Conservation (phyloP, 2,888 invertebrate species). For the Drosophila nr. fundita region DNA sequence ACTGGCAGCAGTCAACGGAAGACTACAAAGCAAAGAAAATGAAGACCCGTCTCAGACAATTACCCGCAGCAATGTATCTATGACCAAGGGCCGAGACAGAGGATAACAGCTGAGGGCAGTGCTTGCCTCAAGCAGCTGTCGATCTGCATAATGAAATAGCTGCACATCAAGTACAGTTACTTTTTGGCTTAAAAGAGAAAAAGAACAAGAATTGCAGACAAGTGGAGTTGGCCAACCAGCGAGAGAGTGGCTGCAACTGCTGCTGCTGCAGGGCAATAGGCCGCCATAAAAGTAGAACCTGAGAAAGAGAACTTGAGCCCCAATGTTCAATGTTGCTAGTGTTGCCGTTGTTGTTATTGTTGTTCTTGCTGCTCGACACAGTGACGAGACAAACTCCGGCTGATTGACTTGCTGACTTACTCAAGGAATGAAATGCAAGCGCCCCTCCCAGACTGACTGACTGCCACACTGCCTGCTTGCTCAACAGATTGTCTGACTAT, state of each 20-base stretch:
- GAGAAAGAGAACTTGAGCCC: constrained; percentile 48
- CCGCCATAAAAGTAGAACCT: constrained; percentile 63
- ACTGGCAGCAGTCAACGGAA: constrained; percentile 22
- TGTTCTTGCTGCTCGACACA: constrained; percentile 33
- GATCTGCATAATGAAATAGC: constrained; percentile 73
- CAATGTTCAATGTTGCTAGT: constrained; percentile 13
- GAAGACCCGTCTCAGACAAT: constrained; percentile 5
- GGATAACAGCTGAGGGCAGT: constrained; percentile 31
- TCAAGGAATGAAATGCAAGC: constrained; percentile 46
- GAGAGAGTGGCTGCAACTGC: constrained; percentile 33
- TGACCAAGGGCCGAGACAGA: constrained; percentile 22
- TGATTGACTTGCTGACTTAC: constrained; percentile 70
- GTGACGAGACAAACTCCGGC: constrained; percentile 50
- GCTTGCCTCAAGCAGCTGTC: constrained; percentile 44
- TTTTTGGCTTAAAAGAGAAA: constrained; percentile 8
- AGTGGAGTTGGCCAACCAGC: constrained; percentile 17
- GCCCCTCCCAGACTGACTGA: constrained; percentile 6
- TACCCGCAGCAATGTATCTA: constrained; percentile 3
- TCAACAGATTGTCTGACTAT: constrained; percentile 7
- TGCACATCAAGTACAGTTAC: constrained; percentile 67
- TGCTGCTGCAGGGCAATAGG: constrained; percentile 58
- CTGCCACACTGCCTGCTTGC: constrained; percentile 25
- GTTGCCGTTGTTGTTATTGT: constrained; percentile 7
- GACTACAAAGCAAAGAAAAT: constrained; percentile 16
- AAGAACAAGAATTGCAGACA: constrained; percentile 20